Conservation (phyloP, 2,888 invertebrate species). For the Hirtodrosophila duncani region DNA sequence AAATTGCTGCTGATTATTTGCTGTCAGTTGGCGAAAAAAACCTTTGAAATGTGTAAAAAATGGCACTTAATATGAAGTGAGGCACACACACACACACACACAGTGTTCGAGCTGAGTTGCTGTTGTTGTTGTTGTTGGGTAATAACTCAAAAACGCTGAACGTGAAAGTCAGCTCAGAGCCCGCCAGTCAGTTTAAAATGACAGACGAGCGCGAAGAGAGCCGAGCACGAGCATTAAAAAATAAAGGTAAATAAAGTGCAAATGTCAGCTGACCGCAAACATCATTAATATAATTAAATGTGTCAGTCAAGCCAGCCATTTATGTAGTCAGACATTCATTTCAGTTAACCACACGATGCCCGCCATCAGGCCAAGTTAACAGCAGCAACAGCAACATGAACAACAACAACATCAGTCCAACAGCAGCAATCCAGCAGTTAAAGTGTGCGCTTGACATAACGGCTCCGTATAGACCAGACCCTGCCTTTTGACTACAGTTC, state of each 20-base stretch:
- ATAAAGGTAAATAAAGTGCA: slow-evolving; percentile 68
- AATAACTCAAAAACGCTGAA: slow-evolving; percentile 34
- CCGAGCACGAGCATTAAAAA: neutral
- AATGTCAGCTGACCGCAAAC: slow-evolving; percentile 75
- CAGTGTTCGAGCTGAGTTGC: no score
- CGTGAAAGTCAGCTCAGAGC: slow-evolving; percentile 52
- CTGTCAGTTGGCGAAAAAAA: slow-evolving; percentile 5
- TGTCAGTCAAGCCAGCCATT: slow-evolving; percentile 72
- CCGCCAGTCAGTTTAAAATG: slow-evolving; percentile 49
- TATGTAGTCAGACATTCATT: slow-evolving; percentile 66
- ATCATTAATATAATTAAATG: slow-evolving; percentile 75
- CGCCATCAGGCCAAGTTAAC: slow-evolving; percentile 15
- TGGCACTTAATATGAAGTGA: neutral
- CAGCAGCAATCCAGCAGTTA: slow-evolving; percentile 44
- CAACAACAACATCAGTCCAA: slow-evolving; percentile 5
- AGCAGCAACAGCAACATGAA: slow-evolving; percentile 13
- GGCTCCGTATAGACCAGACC: slow-evolving; percentile 20
- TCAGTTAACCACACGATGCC: slow-evolving; percentile 56
- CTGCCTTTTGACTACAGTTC: slow-evolving; percentile 7
- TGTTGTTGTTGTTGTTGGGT: slow-evolving; percentile 24
- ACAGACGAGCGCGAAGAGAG: slow-evolving; percentile 28
- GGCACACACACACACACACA: neutral
- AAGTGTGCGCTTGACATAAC: slow-evolving; percentile 61
- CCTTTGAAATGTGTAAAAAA: neutral
- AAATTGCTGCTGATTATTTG: no score